Conservation (phyloP, 2,113 vertebrate species). For the Crotalus viridis region DNA sequence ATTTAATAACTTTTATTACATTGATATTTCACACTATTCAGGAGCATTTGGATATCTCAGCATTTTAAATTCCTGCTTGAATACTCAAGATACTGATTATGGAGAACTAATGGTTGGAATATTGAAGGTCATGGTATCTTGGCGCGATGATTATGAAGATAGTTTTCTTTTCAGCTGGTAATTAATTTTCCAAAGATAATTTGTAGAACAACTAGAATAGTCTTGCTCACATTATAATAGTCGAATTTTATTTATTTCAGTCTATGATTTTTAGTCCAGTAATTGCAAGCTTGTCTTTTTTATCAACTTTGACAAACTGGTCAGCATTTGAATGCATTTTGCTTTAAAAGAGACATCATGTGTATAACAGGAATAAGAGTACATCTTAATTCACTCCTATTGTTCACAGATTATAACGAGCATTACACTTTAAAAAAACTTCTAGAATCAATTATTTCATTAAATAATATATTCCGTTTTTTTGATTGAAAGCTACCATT, state of each 20-base stretch:
- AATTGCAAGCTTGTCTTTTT: background rate
- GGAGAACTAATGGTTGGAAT: constrained; percentile 78
- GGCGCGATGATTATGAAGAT: constrained; percentile 84
- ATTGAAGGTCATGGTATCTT: constrained; percentile 84
- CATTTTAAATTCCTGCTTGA: constrained; percentile 86
- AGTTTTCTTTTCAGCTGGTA: constrained; percentile 88
- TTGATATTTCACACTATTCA: constrained; percentile 54
- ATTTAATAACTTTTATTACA: background rate
- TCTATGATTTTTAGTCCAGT: background rate
- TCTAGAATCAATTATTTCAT: background rate
- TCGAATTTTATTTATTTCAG: background rate
- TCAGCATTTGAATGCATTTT: background rate
- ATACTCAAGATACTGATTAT: constrained; percentile 71
- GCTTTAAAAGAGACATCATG: background rate
- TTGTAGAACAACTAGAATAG: background rate
- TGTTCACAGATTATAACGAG: background rate
- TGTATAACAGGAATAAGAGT: background rate
- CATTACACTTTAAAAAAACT: background rate
- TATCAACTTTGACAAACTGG: background rate
- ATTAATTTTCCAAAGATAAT: constrained; percentile 32
- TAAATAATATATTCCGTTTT: background rate
- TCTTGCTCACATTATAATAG: background rate
- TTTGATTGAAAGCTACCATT: background rate
- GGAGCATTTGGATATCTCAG: constrained; percentile 87
- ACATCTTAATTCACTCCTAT: background rate